Conservation (phyloP, 2,797 vertebrate genomes). For the Rhinogobio ventralis region DNA sequence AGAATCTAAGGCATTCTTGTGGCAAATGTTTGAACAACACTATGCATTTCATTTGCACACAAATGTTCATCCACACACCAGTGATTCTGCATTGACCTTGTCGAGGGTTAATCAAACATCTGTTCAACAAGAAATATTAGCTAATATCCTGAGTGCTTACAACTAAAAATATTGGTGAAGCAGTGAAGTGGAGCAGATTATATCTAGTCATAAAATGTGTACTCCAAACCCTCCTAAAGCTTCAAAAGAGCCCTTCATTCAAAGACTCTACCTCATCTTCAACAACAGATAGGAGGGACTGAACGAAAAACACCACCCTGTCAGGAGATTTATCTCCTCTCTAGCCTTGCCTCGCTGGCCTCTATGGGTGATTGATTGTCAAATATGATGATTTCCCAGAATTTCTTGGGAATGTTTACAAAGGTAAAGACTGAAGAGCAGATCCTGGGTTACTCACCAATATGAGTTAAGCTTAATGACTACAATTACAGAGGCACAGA, state of each 20-base stretch:
- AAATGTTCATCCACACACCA: slow-evolving; percentile 25
- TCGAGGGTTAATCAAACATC: slow-evolving; percentile 6
- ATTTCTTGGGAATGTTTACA: slow-evolving; percentile 1
- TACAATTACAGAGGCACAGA: not conserved
- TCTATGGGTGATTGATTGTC: slow-evolving; percentile 9
- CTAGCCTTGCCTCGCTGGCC: slow-evolving; percentile 16
- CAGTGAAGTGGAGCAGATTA: not conserved
- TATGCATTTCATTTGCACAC: slow-evolving; percentile 24
- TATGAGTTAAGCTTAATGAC: not conserved
- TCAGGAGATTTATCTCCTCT: slow-evolving; percentile 30
- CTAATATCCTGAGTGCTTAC: not conserved
- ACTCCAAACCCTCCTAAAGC: not conserved
- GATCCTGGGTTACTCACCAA: not conserved
- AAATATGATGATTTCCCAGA: slow-evolving; percentile 28
- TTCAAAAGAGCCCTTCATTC: slow-evolving; percentile 13
- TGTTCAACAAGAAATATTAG: slow-evolving; percentile 12
- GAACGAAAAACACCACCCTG: not conserved
- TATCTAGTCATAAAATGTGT: not conserved
- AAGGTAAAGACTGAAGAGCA: not conserved
- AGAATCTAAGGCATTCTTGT: slow-evolving; percentile 20
- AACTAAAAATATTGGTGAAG: not conserved
- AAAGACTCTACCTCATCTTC: not conserved
- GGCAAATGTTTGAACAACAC: not conserved
- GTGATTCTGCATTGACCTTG: slow-evolving; percentile 31
- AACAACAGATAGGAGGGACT: not conserved